Evolutionary conservation across 2,797 vertebrate genomes (phyloP).

Genomic region (Chaunax sp.): DNA sequence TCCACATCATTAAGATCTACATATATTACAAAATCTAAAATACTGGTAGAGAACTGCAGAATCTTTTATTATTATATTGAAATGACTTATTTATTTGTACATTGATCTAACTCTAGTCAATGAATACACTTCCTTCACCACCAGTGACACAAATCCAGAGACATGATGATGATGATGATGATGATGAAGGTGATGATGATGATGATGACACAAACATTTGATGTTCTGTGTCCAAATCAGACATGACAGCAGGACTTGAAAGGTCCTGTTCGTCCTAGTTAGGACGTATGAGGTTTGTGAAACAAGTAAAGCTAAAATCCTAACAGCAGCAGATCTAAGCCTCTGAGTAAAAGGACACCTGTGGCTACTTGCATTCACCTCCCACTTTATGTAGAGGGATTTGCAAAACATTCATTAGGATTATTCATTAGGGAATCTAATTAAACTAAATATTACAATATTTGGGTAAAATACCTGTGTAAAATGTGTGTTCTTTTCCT

Average conservation of each 20-base stretch:
- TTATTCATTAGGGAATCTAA: slow-evolving; percentile 51
- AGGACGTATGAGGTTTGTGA: slow-evolving; percentile 41
- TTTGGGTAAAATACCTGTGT: slow-evolving; percentile 46
- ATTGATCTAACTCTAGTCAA: not conserved
- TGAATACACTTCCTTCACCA: slow-evolving; percentile 1
- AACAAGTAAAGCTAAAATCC: slow-evolving; percentile 60
- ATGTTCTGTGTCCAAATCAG: slow-evolving; percentile 53
- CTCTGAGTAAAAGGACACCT: slow-evolving; percentile 66
- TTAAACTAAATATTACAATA: slow-evolving; percentile 55
- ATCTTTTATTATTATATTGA: not conserved
- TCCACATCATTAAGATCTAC: not conserved
- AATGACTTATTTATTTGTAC: too few species aligned
- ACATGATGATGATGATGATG: slow-evolving; percentile 14
- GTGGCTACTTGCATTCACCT: slow-evolving; percentile 64
- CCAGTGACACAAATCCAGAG: not conserved
- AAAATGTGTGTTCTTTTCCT: slow-evolving; percentile 42
- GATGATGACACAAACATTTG: slow-evolving; percentile 9
- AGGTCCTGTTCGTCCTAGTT: slow-evolving; percentile 38
- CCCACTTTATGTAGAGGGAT: slow-evolving; percentile 59
- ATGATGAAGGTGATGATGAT: too few species aligned
- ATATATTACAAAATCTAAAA: too few species aligned
- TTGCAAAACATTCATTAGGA: slow-evolving; percentile 57
- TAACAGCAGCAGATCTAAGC: slow-evolving; percentile 61
- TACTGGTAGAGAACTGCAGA: not conserved
- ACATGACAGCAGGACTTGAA: slow-evolving; percentile 55